Percentiles rank a stretch among this genome's conserved stretches.
Conservation (phyloP, 2,888 invertebrate species). For the Eilema depressum region DNA sequence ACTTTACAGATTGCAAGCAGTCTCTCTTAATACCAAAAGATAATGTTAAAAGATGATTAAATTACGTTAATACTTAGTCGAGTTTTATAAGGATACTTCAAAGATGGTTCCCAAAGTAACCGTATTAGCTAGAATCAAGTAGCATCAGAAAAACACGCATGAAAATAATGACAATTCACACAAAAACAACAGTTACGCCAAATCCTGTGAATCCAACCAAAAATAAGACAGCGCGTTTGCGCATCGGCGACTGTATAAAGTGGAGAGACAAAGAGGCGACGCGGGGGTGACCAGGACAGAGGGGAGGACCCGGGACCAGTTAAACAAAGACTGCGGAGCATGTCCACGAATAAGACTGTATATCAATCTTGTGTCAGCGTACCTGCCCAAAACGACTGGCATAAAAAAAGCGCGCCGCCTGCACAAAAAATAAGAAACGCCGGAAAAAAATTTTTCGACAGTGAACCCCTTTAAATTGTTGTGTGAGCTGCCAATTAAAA, state of each 20-base stretch:
- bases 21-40: neutral
- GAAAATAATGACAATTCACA: constrained; percentile 54
- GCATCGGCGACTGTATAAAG: constrained; percentile 81
- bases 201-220: constrained; percentile 68
- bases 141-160: constrained; percentile 41
- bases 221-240: constrained; percentile 76
- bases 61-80: neutral
- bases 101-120: neutral
- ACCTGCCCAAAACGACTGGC: constrained; percentile 82
- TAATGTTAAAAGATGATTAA: neutral
- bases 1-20: neutral
- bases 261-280: constrained; percentile 76
- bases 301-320: constrained; percentile 71
- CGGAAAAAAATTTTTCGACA: constrained; percentile 79
- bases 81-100: neutral
- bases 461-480: constrained; percentile 83
- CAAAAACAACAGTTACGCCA: constrained; percentile 62
- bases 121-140: constrained; percentile 24
- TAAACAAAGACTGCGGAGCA: constrained; percentile 84
- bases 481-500: constrained; percentile 86
- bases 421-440: constrained; percentile 72
- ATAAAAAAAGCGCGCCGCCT: constrained; percentile 71
- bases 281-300: constrained; percentile 58
- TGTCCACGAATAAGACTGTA: constrained; percentile 83
- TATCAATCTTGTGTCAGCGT: constrained; percentile 86